A percentile compares a stretch with the other conserved stretches of the same genome.
These are phyloP conservation scores for Cryptomyrus ogoouensis DNA, from an alignment of 2,113 vertebrate genomes.

Conservation along the genomic window DNA sequence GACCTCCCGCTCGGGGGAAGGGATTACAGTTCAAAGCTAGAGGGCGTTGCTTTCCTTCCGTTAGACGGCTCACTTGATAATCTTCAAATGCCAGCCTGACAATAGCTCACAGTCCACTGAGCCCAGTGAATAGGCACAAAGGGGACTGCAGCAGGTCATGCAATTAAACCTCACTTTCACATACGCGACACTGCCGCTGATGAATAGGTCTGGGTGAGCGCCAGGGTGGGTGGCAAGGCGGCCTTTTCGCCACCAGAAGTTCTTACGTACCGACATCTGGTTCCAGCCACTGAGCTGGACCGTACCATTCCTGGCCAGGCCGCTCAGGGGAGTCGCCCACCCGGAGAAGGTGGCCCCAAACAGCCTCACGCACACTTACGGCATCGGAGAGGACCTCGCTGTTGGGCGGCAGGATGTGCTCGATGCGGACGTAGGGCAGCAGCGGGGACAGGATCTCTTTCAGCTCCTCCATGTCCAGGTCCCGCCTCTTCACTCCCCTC, in stretches of 20 bases:
- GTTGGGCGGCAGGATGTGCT: constrained; percentile 89
- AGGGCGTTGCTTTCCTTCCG: neutral
- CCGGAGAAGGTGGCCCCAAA: neutral
- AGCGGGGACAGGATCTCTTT: constrained; percentile 90
- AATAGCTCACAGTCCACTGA: neutral
- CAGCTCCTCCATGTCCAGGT: constrained; percentile 92
- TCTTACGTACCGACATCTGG: neutral
- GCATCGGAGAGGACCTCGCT: constrained; percentile 87
- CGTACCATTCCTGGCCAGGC: neutral
- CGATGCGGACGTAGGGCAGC: constrained; percentile 82
- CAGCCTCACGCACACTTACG: constrained; percentile 58
- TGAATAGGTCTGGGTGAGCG: neutral
- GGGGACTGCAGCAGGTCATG: neutral
- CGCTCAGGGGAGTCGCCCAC: neutral
- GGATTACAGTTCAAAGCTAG: neutral
- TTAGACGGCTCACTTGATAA: neutral
- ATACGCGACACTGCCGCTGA: neutral
- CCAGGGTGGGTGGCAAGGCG: neutral
- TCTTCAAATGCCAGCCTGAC: neutral
- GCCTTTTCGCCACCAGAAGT: neutral
- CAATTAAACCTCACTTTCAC: neutral
- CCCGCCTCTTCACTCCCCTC: constrained; percentile 88
- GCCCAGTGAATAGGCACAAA: neutral
- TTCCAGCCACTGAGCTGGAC: neutral
- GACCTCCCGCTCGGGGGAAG: neutral